Evolutionary conservation across 2,888 invertebrate genomes (phyloP), one percentile per base, ranked within the genome.

Genomic region (Zeuzera pyrina): DNA sequence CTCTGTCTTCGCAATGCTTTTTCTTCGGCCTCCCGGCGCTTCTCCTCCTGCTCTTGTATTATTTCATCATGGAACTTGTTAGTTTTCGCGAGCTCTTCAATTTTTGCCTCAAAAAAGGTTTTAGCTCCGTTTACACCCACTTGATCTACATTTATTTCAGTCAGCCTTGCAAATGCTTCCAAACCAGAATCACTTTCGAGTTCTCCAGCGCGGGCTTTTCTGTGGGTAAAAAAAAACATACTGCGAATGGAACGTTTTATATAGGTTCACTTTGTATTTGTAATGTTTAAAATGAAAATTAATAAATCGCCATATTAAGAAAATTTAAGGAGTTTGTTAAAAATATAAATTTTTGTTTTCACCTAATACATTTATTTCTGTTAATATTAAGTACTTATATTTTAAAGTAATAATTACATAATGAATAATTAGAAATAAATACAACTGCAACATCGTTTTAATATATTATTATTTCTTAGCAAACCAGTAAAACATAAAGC

Each of bases 21-120:
- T 49, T 95, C 94, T 59, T 96, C 94, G 34, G 94, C 93, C 52
- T 91, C 87, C 31, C 89, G 86, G 42, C 91, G 91, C 48, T 93
- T 88, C 53, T 95, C 93, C 57, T 96, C 95, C 62, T 97, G 95
- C 63, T 97, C 97, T 68, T 92, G 89, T 38, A 92, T 88, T 42
- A 97, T 96, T 77, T 97, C 97, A 45, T 92, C 90, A 60, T 96
- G 96, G 72, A 97, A 97, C 78, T 95, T 95, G 60, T 91, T 94
- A 35, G 89, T 87, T 54, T 91, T 90, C 6, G 91, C 76, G 41
- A 95, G 87, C 57, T 95, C 92, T 57, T 93, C 93, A 52, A 97
- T 97, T 90, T 97, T 97, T 0, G 96, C 95, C 84, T 97, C 95
- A 60, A 97, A 97, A 84, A 97, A 97, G 60, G 92, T 91, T 67